A percentile compares a stretch with the other conserved stretches of the same genome.
Evolutionary conservation across 2,797 vertebrate genomes (phyloP).

Genomic region (Lagodon rhomboides): DNA sequence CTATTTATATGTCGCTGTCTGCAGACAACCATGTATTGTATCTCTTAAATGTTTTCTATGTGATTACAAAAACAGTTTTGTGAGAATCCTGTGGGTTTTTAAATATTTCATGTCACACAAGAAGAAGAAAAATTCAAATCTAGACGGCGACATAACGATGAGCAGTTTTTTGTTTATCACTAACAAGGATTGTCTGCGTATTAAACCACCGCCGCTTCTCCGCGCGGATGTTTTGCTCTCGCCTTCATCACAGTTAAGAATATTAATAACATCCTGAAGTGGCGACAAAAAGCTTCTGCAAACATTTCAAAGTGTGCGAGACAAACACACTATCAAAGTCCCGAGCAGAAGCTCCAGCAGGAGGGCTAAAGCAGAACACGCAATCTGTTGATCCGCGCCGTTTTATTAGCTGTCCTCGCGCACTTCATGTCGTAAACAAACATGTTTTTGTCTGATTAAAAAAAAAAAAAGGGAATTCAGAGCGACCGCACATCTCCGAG

Average conservation of each 20-base stretch:
- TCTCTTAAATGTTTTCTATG: background rate
- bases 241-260: background rate
- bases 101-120: background rate
- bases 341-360: slow-evolving; percentile 13
- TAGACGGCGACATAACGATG: background rate
- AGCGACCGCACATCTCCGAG: background rate
- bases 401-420: background rate
- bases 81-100: no score
- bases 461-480: background rate
- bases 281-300: background rate
- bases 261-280: background rate
- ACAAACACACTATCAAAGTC: slow-evolving; percentile 5
- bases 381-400: background rate
- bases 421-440: slow-evolving; percentile 25
- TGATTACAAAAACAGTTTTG: background rate
- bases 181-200: background rate
- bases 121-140: no score
- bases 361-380: background rate
- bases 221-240: background rate
- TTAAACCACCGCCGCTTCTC: no score
- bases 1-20: background rate
- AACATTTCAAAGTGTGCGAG: background rate
- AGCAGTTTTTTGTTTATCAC: background rate
- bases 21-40: background rate
- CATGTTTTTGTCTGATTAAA: slow-evolving; percentile 20